These are phyloP conservation scores for Neopipo cinnamomea DNA, from an alignment of 2,113 vertebrate species.

Conservation along the genomic window DNA sequence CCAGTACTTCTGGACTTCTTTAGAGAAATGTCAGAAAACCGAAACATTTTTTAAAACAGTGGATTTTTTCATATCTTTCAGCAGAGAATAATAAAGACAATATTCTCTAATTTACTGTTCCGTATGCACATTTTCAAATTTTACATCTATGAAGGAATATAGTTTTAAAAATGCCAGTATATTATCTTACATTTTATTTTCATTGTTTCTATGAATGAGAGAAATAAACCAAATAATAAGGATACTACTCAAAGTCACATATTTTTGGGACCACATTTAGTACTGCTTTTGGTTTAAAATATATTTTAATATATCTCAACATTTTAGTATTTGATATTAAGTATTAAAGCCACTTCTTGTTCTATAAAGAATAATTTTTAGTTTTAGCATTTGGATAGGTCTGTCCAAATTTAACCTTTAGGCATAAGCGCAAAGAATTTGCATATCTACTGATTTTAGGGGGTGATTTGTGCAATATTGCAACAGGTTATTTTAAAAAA, in stretches of 20 bases:
- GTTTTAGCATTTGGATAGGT: not conserved
- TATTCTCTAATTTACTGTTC: not conserved
- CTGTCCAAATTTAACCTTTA: not conserved
- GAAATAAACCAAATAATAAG: not conserved
- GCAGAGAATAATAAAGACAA: not conserved
- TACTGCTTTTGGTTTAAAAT: not conserved
- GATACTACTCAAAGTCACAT: not conserved
- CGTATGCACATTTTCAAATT: not conserved
- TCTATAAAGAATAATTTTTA: not conserved
- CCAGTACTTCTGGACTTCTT: not conserved
- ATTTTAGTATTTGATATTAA: not conserved
- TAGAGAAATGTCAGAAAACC: not conserved
- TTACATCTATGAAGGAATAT: not conserved
- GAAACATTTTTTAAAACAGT: not conserved
- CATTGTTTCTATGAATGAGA: not conserved
- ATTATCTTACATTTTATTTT: not conserved
- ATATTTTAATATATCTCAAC: not conserved
- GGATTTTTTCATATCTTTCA: not conserved
- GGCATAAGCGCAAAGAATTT: not conserved
- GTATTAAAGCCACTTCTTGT: not conserved
- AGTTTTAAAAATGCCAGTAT: not conserved
- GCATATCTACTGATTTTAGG: not conserved
- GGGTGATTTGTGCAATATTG: not conserved
- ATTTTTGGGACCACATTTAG: not conserved
- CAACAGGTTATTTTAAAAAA: not conserved